Percentiles rank a stretch among this genome's conserved stretches.
Evolutionary conservation across 2,797 vertebrate genomes (phyloP).

Genomic region (Cuculus canorus): DNA sequence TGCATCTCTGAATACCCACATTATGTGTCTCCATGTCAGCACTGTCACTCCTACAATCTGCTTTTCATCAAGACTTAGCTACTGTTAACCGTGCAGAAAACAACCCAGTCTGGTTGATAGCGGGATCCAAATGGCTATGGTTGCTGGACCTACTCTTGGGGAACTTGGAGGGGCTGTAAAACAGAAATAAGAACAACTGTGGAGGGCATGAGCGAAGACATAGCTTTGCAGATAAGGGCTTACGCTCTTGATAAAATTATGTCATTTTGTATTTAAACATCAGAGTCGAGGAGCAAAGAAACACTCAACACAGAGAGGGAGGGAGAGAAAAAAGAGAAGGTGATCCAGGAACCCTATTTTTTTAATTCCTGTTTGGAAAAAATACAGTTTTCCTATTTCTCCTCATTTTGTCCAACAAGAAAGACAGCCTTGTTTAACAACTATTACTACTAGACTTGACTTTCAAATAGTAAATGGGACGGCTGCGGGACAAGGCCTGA

Average conservation of each 20-base stretch:
- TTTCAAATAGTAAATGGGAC: background rate
- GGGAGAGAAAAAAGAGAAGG: background rate
- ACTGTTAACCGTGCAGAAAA: background rate
- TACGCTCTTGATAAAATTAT: background rate
- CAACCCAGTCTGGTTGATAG: background rate
- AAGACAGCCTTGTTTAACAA: background rate
- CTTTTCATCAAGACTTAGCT: constrained; percentile 44
- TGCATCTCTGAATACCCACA: constrained; percentile 46
- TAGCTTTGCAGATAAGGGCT: background rate
- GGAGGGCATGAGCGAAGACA: background rate
- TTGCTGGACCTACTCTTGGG: background rate
- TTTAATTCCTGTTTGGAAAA: background rate
- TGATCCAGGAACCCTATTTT: background rate
- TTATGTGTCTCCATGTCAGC: constrained; percentile 7
- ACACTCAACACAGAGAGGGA: background rate
- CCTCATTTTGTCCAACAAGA: background rate
- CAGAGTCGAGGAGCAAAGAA: background rate
- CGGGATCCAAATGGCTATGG: background rate
- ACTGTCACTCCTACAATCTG: constrained; percentile 24
- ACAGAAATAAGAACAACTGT: background rate
- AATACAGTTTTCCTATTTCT: background rate
- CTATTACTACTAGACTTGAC: background rate
- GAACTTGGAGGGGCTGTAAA: background rate
- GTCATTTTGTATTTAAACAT: background rate
- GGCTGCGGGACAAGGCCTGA: background rate